Percentiles rank a stretch among this genome's conserved stretches.
Evolutionary conservation across 2,797 vertebrate genomes (phyloP).

Genomic region (Oceanodroma leucorhoa): DNA sequence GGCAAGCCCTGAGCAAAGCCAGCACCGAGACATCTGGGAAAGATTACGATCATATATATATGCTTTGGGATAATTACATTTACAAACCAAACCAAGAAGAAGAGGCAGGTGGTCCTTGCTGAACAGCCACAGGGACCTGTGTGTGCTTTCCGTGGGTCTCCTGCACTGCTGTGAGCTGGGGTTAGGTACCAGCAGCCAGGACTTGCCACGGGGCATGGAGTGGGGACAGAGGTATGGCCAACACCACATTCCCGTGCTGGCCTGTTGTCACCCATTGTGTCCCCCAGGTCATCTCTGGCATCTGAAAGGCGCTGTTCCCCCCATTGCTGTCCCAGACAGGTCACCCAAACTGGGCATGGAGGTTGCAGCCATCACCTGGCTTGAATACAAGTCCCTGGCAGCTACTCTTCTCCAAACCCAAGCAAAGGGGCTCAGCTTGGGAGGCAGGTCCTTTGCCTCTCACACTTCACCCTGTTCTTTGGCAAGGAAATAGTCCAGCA

Average conservation of each 20-base stretch:
- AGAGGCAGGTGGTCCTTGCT: neutral
- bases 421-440: neutral
- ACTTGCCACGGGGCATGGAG: rapidly evolving
- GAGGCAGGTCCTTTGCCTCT: neutral
- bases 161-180: neutral
- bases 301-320: neutral
- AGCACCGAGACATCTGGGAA: neutral
- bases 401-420: neutral
- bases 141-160: neutral
- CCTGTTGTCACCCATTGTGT: rapidly evolving
- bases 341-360: neutral
- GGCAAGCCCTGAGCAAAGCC: neutral
- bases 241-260: rapidly evolving
- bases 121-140: neutral
- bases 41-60: neutral
- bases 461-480: neutral
- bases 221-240: neutral
- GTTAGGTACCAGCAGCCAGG: neutral
- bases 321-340: neutral
- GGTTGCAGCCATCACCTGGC: neutral
- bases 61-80: neutral
- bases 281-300: neutral
- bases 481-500: neutral
- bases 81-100: neutral
- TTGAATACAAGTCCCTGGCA: neutral